phyloP scores from a whole-genome alignment of 2,113 vertebrate species.

The Pygoscelis adeliae region DNA sequence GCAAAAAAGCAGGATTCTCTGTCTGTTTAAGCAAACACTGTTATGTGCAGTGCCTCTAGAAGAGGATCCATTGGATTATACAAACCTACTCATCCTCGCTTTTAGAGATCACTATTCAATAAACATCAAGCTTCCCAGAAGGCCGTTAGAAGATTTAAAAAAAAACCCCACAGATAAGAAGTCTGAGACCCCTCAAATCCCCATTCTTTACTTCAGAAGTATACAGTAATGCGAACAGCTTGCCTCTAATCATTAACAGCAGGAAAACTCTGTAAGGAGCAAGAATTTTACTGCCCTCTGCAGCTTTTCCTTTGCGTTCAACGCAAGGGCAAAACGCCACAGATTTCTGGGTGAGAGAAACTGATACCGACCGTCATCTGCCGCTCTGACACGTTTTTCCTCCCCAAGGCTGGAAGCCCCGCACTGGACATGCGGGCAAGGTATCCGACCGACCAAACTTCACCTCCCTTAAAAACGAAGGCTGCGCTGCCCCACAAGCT shows the following conservation, averaged over 20 bases:
- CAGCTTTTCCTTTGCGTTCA: constrained; percentile 43
- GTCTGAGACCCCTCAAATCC: not conserved
- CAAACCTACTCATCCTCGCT: not conserved
- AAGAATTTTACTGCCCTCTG: constrained; percentile 72
- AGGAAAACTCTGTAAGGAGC: not conserved
- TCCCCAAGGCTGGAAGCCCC: not conserved
- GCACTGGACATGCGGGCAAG: not conserved
- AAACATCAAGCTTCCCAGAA: not conserved
- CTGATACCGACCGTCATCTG: not conserved
- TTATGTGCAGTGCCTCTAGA: not conserved
- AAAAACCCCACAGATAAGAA: too few species aligned
- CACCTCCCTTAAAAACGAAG: not conserved
- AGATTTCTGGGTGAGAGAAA: not conserved
- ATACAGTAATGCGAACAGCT: not conserved
- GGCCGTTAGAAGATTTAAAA: not conserved
- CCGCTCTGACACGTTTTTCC: not conserved
- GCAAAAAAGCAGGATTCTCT: not conserved
- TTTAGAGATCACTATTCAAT: not conserved
- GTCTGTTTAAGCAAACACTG: not conserved
- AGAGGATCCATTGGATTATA: not conserved
- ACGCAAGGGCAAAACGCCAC: constrained; percentile 4
- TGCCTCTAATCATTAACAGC: not conserved
- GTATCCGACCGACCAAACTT: not conserved
- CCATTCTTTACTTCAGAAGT: not conserved
- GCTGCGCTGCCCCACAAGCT: not conserved